Evolutionary conservation across 2,888 invertebrate genomes (phyloP).

Genomic region (Nymphalis urticae): DNA sequence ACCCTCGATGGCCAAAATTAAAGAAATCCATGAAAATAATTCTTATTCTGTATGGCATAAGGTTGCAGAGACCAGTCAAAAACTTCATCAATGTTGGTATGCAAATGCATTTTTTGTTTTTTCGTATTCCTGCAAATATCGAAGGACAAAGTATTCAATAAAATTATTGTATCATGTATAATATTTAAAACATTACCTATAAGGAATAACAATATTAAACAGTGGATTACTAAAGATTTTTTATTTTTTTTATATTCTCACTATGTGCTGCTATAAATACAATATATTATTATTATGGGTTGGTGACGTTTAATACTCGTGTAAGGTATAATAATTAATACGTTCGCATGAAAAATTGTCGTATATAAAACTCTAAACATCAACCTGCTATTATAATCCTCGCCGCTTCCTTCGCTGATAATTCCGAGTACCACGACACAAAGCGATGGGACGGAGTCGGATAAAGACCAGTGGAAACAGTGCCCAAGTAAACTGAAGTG

Average conservation of each 20-base stretch:
- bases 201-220: background rate
- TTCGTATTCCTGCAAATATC: constrained; percentile 65
- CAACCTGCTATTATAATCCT: constrained; percentile 70
- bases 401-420: constrained; percentile 67
- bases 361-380: background rate
- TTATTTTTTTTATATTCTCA: too few relatives aligned
- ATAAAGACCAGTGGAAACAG: constrained; percentile 66
- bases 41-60: constrained; percentile 71
- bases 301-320: too few relatives aligned
- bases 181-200: too few relatives aligned
- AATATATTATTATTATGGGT: too few relatives aligned
- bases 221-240: background rate
- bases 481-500: constrained; percentile 70
- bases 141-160: background rate
- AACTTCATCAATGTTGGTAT: constrained; percentile 70
- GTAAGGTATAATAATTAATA: too few relatives aligned
- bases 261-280: too few relatives aligned
- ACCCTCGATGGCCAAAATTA: constrained; percentile 69
- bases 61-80: constrained; percentile 62
- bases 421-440: constrained; percentile 64
- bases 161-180: background rate
- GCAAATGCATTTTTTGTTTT: constrained; percentile 65
- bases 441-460: constrained; percentile 69
- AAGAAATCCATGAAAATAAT: constrained; percentile 73
- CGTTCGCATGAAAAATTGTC: too few relatives aligned